Evolutionary conservation across 2,888 invertebrate genomes (phyloP).

Genomic region (Drosophila kanekoi): DNA sequence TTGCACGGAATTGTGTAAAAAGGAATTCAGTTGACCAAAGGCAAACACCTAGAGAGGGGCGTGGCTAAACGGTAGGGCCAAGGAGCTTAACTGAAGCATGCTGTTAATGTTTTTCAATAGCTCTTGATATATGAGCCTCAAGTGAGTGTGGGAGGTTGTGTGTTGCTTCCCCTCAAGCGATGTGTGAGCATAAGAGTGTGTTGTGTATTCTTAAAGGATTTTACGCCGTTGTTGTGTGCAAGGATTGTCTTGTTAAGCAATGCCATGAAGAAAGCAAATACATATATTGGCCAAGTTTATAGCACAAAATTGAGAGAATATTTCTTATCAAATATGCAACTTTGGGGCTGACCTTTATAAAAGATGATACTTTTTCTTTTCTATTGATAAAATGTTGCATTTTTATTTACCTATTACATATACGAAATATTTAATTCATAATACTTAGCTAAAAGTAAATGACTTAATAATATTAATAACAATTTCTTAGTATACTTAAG

Average conservation of each 20-base stretch:
- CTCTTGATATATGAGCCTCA: slow-evolving; percentile 66
- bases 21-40: slow-evolving; percentile 32
- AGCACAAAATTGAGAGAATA: slow-evolving; percentile 11
- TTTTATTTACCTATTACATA: too few species aligned
- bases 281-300: not conserved
- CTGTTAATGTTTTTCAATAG: slow-evolving; percentile 72
- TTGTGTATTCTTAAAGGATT: slow-evolving; percentile 18
- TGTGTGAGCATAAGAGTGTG: slow-evolving; percentile 14
- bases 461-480: too few species aligned
- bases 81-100: slow-evolving; percentile 42
- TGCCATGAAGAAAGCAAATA: not conserved
- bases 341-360: not conserved
- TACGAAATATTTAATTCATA: too few species aligned
- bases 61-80: slow-evolving; percentile 12
- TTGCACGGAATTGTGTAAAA: slow-evolving; percentile 7
- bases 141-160: slow-evolving; percentile 23
- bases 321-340: not conserved
- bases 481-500: too few species aligned
- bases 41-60: slow-evolving; percentile 1
- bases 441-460: too few species aligned
- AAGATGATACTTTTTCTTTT: too few species aligned
- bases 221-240: slow-evolving; percentile 6
- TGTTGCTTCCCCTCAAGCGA: slow-evolving; percentile 1
- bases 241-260: slow-evolving; percentile 3
- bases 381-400: too few species aligned